Conservation (phyloP, 1,140 invertebrate species). For the Caenorhabditis latens region DNA sequence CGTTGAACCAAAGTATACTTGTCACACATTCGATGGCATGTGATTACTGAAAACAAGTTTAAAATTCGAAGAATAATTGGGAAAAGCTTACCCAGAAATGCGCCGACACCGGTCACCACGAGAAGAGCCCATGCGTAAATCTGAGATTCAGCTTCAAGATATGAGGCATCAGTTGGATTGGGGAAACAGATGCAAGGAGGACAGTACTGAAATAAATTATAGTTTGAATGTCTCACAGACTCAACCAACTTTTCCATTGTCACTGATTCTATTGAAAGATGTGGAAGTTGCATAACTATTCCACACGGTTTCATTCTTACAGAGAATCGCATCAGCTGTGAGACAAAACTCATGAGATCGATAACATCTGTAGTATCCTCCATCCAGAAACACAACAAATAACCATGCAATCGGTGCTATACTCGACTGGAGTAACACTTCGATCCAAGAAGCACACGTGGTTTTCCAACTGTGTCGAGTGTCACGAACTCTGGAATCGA, state of each 20-base stretch:
- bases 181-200: constrained; percentile 61
- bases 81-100: constrained; percentile 49
- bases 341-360: constrained; percentile 68
- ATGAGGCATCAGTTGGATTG: constrained; percentile 54
- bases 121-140: constrained; percentile 60
- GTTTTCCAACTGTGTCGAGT: constrained; percentile 71
- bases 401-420: constrained; percentile 74
- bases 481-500: constrained; percentile 60
- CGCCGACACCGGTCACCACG: constrained; percentile 41
- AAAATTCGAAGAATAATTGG: neutral
- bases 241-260: constrained; percentile 64
- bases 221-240: neutral
- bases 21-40: constrained; percentile 73
- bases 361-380: constrained; percentile 72
- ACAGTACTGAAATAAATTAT: constrained; percentile 51
- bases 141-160: constrained; percentile 60
- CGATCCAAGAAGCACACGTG: constrained; percentile 71
- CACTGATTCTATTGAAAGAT: constrained; percentile 56
- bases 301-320: constrained; percentile 65
- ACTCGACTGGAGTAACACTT: constrained; percentile 65
- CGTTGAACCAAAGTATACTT: constrained; percentile 73
- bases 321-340: constrained; percentile 53
- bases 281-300: constrained; percentile 6
- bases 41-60: constrained; percentile 66
- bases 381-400: constrained; percentile 73